Evolutionary conservation across 1,140 invertebrate genomes (phyloP).

Genomic region (Diploscapter pachys): DNA sequence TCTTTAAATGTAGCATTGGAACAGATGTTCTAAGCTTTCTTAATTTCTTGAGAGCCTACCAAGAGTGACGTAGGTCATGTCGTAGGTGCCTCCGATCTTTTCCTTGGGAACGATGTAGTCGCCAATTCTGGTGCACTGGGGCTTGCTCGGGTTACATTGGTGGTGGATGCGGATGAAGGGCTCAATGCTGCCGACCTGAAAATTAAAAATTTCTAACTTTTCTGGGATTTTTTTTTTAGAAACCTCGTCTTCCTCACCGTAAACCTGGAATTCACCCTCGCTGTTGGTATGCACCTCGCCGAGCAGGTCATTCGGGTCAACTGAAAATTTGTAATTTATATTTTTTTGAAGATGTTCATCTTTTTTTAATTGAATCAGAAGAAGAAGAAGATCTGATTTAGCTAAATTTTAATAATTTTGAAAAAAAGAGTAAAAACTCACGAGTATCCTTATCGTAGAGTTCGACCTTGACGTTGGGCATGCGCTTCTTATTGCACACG

Average conservation of each 20-base stretch:
- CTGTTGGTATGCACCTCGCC: conserved; percentile 42
- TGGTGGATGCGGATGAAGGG: conserved; percentile 49
- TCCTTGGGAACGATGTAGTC: conserved; percentile 50
- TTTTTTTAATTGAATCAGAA: background rate
- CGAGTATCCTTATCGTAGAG: conserved; percentile 26
- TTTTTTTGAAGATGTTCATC: background rate
- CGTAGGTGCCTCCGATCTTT: conserved; percentile 40
- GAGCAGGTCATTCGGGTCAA: conserved; percentile 48
- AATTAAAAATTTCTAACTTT: no score
- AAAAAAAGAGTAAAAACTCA: conserved; percentile 4
- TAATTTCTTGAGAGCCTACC: no score
- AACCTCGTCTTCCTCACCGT: conserved; percentile 45
- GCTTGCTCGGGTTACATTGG: conserved; percentile 44
- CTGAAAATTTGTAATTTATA: conserved; percentile 27
- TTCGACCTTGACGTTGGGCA: conserved; percentile 16
- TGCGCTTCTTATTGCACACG: conserved; percentile 27
- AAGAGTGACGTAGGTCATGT: conserved; percentile 56
- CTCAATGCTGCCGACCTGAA: conserved; percentile 36
- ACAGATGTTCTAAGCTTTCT: no score
- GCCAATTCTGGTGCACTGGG: conserved; percentile 40
- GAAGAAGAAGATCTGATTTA: background rate
- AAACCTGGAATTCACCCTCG: conserved; percentile 43
- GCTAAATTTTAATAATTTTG: conserved; percentile 5
- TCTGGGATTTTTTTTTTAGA: no score
- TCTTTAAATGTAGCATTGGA: no score